Conservation (phyloP, 2,113 vertebrate species). For the Hydrolagus affinis region DNA sequence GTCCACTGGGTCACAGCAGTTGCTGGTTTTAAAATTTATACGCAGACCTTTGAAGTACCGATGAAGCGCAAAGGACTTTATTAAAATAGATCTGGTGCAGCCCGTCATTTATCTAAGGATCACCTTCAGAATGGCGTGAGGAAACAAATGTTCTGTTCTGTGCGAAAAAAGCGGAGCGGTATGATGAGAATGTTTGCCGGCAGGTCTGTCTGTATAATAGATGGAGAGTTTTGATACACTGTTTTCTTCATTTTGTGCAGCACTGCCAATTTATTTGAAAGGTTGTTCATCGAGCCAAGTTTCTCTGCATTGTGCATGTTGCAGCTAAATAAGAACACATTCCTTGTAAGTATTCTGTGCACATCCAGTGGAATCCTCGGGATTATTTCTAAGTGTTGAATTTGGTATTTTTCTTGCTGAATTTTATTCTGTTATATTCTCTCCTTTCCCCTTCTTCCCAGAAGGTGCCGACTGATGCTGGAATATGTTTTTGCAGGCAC, state of each 20-base stretch:
- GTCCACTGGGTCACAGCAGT: constrained; percentile 5
- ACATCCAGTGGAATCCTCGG: too few species aligned
- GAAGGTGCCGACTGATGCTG: too few species aligned
- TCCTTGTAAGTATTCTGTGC: too few species aligned
- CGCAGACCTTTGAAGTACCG: constrained; percentile 25
- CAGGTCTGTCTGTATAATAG: not conserved
- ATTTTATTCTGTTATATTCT: too few species aligned
- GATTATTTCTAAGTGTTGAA: too few species aligned
- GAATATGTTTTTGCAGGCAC: too few species aligned
- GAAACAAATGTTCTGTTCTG: constrained; percentile 4
- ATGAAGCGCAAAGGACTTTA: constrained; percentile 17
- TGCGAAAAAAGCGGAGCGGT: not conserved
- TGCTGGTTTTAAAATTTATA: constrained; percentile 2
- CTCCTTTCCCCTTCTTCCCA: too few species aligned
- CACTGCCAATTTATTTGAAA: not conserved
- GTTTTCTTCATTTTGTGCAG: not conserved
- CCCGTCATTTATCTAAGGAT: constrained; percentile 8
- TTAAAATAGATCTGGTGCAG: constrained; percentile 23
- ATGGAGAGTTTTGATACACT: not conserved
- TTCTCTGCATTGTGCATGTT: not conserved
- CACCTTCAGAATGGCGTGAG: not conserved
- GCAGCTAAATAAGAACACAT: not conserved
- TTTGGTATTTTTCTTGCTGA: too few species aligned
- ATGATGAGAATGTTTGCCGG: not conserved
- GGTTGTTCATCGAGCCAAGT: not conserved